These are phyloP conservation scores for Polymixis lichenea DNA, from an alignment of 2,888 invertebrate genomes.

Conservation along the genomic window DNA sequence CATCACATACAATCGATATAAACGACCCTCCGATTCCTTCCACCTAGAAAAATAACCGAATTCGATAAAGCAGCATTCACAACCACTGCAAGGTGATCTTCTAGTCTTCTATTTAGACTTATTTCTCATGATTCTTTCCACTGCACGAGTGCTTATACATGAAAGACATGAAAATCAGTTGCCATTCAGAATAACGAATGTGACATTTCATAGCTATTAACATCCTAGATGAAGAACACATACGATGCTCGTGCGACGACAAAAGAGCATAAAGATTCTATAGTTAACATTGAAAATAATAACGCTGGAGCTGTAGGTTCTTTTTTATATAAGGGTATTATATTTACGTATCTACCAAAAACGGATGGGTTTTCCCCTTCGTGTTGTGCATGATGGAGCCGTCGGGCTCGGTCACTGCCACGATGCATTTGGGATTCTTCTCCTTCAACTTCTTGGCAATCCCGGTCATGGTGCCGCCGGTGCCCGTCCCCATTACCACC, in stretches of 20 bases:
- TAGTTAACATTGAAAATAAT: not conserved
- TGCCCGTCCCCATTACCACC: constrained; percentile 95
- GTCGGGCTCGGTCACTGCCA: constrained; percentile 96
- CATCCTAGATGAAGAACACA: constrained; percentile 3
- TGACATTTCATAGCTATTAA: constrained; percentile 12
- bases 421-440: constrained; percentile 92
- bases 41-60: constrained; percentile 68
- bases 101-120: not conserved
- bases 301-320: not conserved
- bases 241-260: constrained; percentile 14
- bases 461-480: constrained; percentile 97
- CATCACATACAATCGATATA: constrained; percentile 75
- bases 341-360: constrained; percentile 61
- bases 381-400: constrained; percentile 91
- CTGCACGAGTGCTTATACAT: too few relatives aligned
- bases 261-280: not conserved
- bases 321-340: not conserved
- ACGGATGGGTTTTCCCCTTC: constrained; percentile 64
- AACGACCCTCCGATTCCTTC: constrained; percentile 97
- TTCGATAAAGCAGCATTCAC: not conserved
- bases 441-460: constrained; percentile 96
- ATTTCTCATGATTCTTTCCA: too few relatives aligned
- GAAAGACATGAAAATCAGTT: not conserved
- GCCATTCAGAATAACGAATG: not conserved
- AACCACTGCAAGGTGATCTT: not conserved